Percentiles rank a stretch among this genome's conserved stretches.
phyloP scores from a whole-genome alignment of 2,888 invertebrate species.

The Andrena dorsata region DNA sequence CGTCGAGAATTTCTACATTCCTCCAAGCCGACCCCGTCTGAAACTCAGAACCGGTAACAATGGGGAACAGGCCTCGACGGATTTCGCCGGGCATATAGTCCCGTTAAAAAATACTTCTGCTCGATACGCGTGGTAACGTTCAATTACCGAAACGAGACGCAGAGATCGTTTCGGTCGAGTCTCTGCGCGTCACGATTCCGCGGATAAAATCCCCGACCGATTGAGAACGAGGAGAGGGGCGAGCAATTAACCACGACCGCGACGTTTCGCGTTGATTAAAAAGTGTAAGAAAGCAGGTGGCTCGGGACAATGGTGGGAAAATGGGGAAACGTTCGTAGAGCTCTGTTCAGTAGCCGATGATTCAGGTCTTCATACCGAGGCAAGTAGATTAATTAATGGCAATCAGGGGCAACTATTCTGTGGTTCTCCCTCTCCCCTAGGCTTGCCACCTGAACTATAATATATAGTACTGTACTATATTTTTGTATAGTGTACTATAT shows the following conservation, averaged over 20 bases:
- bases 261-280: slow-evolving; percentile 34
- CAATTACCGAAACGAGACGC: slow-evolving; percentile 34
- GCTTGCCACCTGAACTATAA: too few species aligned
- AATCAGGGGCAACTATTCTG: not conserved
- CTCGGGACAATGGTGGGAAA: too few species aligned
- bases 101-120: not conserved
- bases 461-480: too few species aligned
- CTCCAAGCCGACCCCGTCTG: slow-evolving; percentile 9
- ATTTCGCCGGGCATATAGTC: slow-evolving; percentile 1
- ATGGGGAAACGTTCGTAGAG: too few species aligned
- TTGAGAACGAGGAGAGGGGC: slow-evolving; percentile 52
- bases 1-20: slow-evolving; percentile 49
- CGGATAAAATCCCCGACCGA: slow-evolving; percentile 58
- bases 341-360: not conserved
- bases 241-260: slow-evolving; percentile 42
- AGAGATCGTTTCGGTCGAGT: slow-evolving; percentile 35
- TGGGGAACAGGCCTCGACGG: slow-evolving; percentile 24
- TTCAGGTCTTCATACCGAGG: not conserved
- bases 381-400: not conserved
- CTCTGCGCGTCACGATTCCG: slow-evolving; percentile 41
- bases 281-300: too few species aligned
- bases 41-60: slow-evolving; percentile 35
- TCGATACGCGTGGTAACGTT: slow-evolving; percentile 1
- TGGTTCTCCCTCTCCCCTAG: not conserved
- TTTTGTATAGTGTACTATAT: too few species aligned